These are phyloP conservation scores for Chymomyza caudatula DNA, from an alignment of 2,888 invertebrate genomes.

Conservation along the genomic window DNA sequence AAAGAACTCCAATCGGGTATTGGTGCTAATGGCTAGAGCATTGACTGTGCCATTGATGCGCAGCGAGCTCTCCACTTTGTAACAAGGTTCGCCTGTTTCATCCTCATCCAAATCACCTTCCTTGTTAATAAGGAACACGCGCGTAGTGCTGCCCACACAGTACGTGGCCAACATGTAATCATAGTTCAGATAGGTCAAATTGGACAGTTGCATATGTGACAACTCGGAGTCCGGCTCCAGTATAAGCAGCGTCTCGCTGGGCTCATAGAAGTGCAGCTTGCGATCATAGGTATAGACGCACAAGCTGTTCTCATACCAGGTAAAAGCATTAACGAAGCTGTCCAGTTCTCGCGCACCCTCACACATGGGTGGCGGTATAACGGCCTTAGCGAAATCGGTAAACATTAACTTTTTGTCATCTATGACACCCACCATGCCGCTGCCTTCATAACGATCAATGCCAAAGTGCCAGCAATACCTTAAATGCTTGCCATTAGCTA, in stretches of 20 bases:
- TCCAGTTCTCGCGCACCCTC: constrained; percentile 81
- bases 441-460: constrained; percentile 79
- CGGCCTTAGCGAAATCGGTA: constrained; percentile 85
- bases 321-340: constrained; percentile 81
- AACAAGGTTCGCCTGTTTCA: constrained; percentile 6
- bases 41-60: constrained; percentile 43
- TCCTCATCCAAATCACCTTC: constrained; percentile 7
- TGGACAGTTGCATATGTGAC: constrained; percentile 29
- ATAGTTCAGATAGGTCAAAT: constrained; percentile 26
- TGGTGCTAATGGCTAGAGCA: constrained; percentile 27
- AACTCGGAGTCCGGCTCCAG: constrained; percentile 30
- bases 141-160: constrained; percentile 25
- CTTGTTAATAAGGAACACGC: constrained; percentile 23
- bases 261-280: constrained; percentile 32
- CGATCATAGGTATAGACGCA: constrained; percentile 59
- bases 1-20: constrained; percentile 30
- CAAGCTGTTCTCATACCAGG: constrained; percentile 42
- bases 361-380: constrained; percentile 92
- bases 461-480: constrained; percentile 84
- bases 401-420: constrained; percentile 85
- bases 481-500: constrained; percentile 79
- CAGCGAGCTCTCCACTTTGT: constrained; percentile 22
- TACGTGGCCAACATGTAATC: constrained; percentile 43
- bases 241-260: background rate
- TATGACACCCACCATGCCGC: constrained; percentile 85